phyloP scores from a whole-genome alignment of 2,797 vertebrate species.

The Gymnocypris eckloni region DNA sequence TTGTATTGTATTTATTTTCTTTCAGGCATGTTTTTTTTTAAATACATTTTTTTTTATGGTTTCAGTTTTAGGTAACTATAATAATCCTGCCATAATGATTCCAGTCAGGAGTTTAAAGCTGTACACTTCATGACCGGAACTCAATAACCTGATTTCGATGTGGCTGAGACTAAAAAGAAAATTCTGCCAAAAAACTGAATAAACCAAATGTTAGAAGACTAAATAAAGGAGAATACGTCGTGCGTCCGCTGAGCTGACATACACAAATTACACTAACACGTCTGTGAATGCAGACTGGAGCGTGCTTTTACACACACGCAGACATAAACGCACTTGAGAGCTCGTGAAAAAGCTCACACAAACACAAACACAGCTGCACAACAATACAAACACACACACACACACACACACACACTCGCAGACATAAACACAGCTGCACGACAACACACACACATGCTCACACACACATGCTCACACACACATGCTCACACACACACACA shows the following conservation, averaged over 20 bases:
- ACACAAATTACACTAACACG: slow-evolving; percentile 12
- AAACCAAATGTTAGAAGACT: slow-evolving; percentile 32
- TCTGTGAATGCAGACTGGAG: not conserved
- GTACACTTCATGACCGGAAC: not conserved
- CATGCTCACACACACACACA: too few relatives aligned
- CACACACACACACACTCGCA: too few relatives aligned
- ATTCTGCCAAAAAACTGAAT: not conserved
- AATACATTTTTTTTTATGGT: not conserved
- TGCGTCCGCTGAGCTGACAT: not conserved
- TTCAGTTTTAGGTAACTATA: not conserved
- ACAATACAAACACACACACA: not conserved
- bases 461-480: too few relatives aligned
- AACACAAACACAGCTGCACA: slow-evolving; percentile 24
- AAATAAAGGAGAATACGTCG: not conserved
- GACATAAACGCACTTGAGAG: not conserved
- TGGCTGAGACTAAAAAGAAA: not conserved
- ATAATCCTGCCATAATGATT: not conserved
- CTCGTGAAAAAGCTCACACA: not conserved
- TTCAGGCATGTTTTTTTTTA: not conserved
- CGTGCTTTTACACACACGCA: not conserved
- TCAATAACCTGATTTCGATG: not conserved
- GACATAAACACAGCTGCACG: too few relatives aligned
- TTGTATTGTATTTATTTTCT: not conserved
- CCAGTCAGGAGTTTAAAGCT: not conserved
- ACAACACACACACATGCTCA: too few relatives aligned